These are phyloP conservation scores for Pogonocherus hispidulus DNA, from an alignment of 2,888 invertebrate species.

Conservation along the genomic window DNA sequence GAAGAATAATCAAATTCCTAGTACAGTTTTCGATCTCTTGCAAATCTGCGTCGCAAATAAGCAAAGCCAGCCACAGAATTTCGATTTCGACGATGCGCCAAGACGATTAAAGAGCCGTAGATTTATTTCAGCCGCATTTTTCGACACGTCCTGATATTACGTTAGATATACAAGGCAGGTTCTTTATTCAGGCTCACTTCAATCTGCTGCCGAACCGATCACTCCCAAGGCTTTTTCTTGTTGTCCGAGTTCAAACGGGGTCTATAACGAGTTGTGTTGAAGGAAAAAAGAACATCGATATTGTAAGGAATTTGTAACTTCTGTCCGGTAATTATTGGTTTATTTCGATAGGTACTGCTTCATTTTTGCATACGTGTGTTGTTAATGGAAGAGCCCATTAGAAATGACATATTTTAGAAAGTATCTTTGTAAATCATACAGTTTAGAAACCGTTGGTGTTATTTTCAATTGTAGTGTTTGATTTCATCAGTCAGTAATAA, in stretches of 20 bases:
- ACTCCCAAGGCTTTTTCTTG: slow-evolving; percentile 33
- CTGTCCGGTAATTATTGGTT: slow-evolving; percentile 48
- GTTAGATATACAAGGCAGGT: slow-evolving; percentile 48
- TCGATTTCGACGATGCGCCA: slow-evolving; percentile 40
- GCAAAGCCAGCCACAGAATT: slow-evolving; percentile 25
- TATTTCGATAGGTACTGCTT: slow-evolving; percentile 23
- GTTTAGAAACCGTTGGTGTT: background rate
- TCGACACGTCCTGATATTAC: slow-evolving; percentile 52
- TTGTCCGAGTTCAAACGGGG: slow-evolving; percentile 35
- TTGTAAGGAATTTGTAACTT: slow-evolving; percentile 47
- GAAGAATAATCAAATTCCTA: background rate
- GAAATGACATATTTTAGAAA: background rate
- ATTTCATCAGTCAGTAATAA: background rate
- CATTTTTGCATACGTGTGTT: slow-evolving; percentile 3
- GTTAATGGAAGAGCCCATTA: background rate
- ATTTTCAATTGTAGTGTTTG: background rate
- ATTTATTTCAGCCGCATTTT: slow-evolving; percentile 49
- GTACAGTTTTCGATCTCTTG: background rate
- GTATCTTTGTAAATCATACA: background rate
- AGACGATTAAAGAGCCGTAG: slow-evolving; percentile 41
- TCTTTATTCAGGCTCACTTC: slow-evolving; percentile 40
- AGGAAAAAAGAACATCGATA: slow-evolving; percentile 40
- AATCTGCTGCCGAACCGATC: slow-evolving; percentile 41
- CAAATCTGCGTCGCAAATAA: slow-evolving; percentile 29
- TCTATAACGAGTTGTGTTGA: slow-evolving; percentile 39